Base-by-base conservation (phyloP, 1,140 invertebrate genomes). In the Coelopa frigida region DNA sequence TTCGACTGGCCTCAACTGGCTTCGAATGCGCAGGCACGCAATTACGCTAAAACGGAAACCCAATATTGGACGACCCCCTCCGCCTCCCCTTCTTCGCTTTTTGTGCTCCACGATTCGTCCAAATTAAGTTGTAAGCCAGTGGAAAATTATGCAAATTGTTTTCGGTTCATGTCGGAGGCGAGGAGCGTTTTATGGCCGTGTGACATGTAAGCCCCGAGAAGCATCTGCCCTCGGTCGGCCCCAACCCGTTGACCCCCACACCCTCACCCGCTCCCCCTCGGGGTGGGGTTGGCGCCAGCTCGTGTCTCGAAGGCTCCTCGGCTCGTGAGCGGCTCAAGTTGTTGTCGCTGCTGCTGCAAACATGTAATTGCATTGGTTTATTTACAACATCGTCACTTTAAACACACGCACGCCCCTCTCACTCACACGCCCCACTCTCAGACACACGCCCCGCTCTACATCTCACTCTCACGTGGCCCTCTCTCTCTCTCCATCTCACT, bases 121-220 rank as follows among this genome's bases (percentile, higher is more conserved):
- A 49, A 49, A 49, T 49, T 49, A 49, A 49, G 42, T 49, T 49
- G 47, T 49, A 39, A 49, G 38, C 43, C 43, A 35, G 43, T 44
- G 33, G 33, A 44, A 49, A 49, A 49, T 39, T 49, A 49, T 49
- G 47, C 47, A 49, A 49, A 49, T 49, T 49, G 47, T 49, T 44
- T 49, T 44, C 44, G 47, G 35, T 49, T 44, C 41, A 49, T 49
- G 47, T 49, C 47, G n/a, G n/a, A 49, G 42, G 44, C 47, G 27
- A 44, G 40, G 44, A 49, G 27, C 26, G 44, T 49, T 49, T 49
- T 49, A 49, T 49, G 47, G 36, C 47, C 41, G 44, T 44, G 36
- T 49, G 47, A 49, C 47, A 49, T 49, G 47, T 49, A 49, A 49
- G 42, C 42, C 24, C 42, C 41, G 29, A 32, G 44, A 49, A 49